phyloP scores from a whole-genome alignment of 2,113 vertebrate species.

The Pleuronectes platessa region DNA sequence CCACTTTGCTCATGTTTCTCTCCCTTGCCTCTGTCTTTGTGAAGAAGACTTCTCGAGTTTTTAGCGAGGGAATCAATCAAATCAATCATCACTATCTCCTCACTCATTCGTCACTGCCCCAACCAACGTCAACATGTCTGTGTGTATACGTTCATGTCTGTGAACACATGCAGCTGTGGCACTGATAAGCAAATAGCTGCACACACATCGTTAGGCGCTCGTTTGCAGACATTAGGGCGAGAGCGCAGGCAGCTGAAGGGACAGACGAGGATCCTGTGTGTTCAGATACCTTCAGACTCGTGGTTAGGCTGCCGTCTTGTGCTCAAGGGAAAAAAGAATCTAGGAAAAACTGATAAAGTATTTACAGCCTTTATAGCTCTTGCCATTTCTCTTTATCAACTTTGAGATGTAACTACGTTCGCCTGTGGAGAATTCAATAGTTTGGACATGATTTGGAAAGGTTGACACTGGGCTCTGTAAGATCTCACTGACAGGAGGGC shows the following conservation, averaged over 20 bases:
- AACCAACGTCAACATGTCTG: neutral
- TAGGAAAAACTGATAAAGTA: no score
- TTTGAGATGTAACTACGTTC: no score
- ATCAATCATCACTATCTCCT: slow-evolving; percentile 17
- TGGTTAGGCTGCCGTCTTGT: no score
- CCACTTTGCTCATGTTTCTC: neutral
- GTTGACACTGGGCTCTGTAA: no score
- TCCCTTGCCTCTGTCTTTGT: neutral
- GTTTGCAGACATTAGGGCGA: slow-evolving; percentile 62
- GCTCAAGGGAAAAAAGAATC: no score
- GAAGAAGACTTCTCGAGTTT: neutral
- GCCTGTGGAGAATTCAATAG: no score
- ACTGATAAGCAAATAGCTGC: slow-evolving; percentile 67
- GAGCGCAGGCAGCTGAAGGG: no score
- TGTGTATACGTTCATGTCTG: slow-evolving; percentile 23
- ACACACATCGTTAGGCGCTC: slow-evolving; percentile 73
- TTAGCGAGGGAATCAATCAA: neutral
- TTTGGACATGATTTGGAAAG: no score
- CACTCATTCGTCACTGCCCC: neutral
- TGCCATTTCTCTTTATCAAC: no score
- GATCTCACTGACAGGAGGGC: no score
- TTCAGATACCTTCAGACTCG: no score
- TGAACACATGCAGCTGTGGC: slow-evolving; percentile 68
- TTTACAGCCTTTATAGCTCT: no score
- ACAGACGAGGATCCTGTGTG: neutral